Conservation (phyloP, 2,888 invertebrate genomes). For the Bombylius major region DNA sequence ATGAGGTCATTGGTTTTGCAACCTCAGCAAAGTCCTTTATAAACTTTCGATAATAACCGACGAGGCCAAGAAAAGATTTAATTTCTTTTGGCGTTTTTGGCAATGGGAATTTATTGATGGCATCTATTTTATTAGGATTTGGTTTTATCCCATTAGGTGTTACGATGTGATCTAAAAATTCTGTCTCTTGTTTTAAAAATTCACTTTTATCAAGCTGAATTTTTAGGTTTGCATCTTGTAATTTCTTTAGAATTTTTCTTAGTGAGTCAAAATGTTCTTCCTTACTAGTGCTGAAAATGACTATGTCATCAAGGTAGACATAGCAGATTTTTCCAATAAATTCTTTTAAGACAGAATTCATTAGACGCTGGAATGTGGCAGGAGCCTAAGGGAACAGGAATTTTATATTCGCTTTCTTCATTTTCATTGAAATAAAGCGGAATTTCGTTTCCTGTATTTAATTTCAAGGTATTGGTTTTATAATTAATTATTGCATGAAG, state of each 20-base stretch:
- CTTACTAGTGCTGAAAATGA: no score
- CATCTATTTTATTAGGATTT: constrained; percentile 6
- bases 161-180: background rate
- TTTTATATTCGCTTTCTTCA: constrained; percentile 1
- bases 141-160: background rate
- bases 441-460: constrained; percentile 1
- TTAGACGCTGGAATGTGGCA: no score
- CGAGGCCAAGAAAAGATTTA: constrained; percentile 8
- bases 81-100: constrained; percentile 10
- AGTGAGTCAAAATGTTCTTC: no score
- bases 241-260: no score
- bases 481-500: constrained; percentile 3
- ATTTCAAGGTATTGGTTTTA: background rate
- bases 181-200: constrained; percentile 6
- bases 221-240: background rate
- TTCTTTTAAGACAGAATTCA: no score
- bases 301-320: no score
- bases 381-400: background rate
- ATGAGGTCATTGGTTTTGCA: constrained; percentile 1
- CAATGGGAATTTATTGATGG: constrained; percentile 9
- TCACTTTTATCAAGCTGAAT: background rate
- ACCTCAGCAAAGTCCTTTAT: constrained; percentile 4
- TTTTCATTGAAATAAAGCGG: constrained; percentile 4
- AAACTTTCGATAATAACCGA: constrained; percentile 3
- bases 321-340: no score